These are phyloP conservation scores for Caenorhabditis sp. DNA, from an alignment of 2,888 invertebrate species.

Conservation along the genomic window DNA sequence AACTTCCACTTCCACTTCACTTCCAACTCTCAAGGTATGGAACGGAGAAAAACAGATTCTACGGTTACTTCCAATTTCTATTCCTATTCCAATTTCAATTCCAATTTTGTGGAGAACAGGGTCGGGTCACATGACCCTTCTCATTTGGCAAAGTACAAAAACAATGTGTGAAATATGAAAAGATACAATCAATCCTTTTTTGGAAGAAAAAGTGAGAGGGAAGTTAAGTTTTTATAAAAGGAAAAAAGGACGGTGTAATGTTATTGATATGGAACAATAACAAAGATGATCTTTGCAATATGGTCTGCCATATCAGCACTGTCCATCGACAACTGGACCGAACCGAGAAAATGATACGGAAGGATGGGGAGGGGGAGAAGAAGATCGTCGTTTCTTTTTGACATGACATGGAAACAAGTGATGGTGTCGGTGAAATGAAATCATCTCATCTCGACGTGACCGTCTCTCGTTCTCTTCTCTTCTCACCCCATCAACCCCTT, in stretches of 20 bases:
- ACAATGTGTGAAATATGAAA: too few relatives aligned
- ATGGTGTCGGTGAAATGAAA: conserved; percentile 53
- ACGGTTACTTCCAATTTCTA: too few relatives aligned
- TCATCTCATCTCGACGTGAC: too few relatives aligned
- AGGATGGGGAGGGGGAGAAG: conserved; percentile 4
- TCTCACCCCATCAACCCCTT: conserved; percentile 1
- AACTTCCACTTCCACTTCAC: too few relatives aligned
- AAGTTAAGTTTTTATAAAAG: neutral
- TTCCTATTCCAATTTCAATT: too few relatives aligned
- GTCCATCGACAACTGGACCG: conserved; percentile 6
- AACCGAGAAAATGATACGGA: conserved; percentile 6
- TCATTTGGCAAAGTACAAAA: too few relatives aligned
- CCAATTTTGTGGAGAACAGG: too few relatives aligned
- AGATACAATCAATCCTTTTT: too few relatives aligned
- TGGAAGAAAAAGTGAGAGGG: neutral
- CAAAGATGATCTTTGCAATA: conserved; percentile 37
- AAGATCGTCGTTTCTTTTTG: neutral
- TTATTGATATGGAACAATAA: neutral
- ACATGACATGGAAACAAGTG: conserved; percentile 28
- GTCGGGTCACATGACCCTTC: too few relatives aligned
- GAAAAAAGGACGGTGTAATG: neutral
- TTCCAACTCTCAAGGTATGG: too few relatives aligned
- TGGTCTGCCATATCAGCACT: conserved; percentile 14
- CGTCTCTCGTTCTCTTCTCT: conserved; percentile 4
- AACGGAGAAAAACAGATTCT: too few relatives aligned